Percentiles rank a stretch among this genome's conserved stretches.
Conservation (phyloP, 1,140 invertebrate species). For the Rhopalosiphum maidis region DNA sequence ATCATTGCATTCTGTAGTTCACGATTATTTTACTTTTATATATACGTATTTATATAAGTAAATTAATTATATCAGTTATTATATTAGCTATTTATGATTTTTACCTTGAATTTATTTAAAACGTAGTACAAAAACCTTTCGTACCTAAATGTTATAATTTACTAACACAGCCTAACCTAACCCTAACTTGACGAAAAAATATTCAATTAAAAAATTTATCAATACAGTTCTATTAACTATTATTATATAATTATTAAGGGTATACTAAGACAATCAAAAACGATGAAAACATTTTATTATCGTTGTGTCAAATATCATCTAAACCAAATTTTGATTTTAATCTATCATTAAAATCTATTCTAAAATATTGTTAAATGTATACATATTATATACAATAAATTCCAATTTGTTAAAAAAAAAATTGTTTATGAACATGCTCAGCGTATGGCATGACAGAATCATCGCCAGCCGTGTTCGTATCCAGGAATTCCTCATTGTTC, state of each 20-base stretch:
- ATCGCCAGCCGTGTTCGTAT: constrained; percentile 64
- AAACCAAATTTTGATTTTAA: neutral
- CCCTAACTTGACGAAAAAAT: too few species aligned
- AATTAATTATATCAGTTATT: neutral
- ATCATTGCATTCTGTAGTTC: too few species aligned
- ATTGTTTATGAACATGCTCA: constrained; percentile 59
- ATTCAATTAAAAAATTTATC: neutral
- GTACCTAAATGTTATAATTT: too few species aligned
- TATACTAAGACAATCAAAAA: neutral
- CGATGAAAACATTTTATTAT: neutral
- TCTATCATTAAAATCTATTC: too few species aligned
- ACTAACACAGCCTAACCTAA: too few species aligned
- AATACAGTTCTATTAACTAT: too few species aligned
- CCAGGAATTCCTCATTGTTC: constrained; percentile 61
- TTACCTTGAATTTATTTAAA: neutral
- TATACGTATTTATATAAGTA: too few species aligned
- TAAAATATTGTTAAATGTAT: too few species aligned
- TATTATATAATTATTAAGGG: too few species aligned
- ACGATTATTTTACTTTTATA: too few species aligned
- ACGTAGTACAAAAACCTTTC: neutral
- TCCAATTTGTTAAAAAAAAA: neutral
- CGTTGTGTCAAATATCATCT: neutral
- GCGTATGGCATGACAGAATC: constrained; percentile 75
- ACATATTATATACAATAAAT: neutral
- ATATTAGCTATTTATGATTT: too few species aligned